A percentile compares a stretch with the other conserved stretches of the same genome.
Conservation (phyloP, 37 sponge, comb jelly and placozoan species). For the Eunapius fragilis region DNA sequence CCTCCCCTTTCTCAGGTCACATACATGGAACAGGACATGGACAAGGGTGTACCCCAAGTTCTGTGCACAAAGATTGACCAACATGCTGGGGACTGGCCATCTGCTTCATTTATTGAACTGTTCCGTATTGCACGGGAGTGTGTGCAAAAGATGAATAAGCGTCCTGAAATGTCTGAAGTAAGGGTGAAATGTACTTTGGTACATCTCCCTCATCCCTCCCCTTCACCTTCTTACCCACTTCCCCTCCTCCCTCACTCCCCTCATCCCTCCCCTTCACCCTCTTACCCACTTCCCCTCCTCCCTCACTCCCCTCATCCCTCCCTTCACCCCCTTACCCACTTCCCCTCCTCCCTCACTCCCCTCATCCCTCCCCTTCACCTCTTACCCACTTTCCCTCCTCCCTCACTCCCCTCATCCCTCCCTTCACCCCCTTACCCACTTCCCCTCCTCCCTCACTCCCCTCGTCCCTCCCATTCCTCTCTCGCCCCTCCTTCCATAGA, state of each 20-base stretch:
- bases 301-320: background rate
- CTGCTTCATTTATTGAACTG: conserved; percentile 60
- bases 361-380: background rate
- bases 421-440: too few relatives aligned
- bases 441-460: too few relatives aligned
- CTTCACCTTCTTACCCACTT: background rate
- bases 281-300: too few relatives aligned
- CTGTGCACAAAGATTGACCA: conserved; percentile 67
- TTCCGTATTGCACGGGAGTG: conserved; percentile 59
- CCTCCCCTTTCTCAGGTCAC: conserved; percentile 30
- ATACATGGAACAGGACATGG: conserved; percentile 66
- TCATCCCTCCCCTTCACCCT: too few relatives aligned
- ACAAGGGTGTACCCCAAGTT: conserved; percentile 12
- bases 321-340: too few relatives aligned
- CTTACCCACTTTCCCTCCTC: too few relatives aligned
- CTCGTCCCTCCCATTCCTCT: too few relatives aligned
- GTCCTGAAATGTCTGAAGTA: conserved; percentile 57
- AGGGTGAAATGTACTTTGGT: background rate
- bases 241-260: too few relatives aligned
- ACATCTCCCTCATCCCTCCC: background rate
- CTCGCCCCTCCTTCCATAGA: background rate
- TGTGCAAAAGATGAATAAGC: conserved; percentile 29
- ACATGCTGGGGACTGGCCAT: conserved; percentile 81
- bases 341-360: too few relatives aligned
- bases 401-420: background rate